Evolutionary conservation across 2,888 invertebrate species (phyloP).

Genomic region (Iphiclides podalirius): DNA sequence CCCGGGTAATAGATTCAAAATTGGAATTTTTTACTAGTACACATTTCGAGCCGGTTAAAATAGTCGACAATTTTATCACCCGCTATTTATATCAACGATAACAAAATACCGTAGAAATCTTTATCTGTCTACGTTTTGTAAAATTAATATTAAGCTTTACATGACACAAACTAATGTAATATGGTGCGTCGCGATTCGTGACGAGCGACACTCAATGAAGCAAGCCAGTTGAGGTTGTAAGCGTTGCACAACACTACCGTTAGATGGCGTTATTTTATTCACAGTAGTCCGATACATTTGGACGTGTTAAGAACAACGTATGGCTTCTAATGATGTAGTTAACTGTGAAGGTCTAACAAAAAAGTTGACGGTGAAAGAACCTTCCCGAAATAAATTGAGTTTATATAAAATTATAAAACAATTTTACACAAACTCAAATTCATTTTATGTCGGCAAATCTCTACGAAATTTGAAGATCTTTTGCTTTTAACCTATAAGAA

Average conservation of each 20-base stretch:
- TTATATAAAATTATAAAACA: no score
- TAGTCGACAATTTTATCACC: background rate
- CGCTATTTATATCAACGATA: background rate
- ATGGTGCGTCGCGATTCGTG: background rate
- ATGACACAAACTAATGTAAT: background rate
- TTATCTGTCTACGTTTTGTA: background rate
- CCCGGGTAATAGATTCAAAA: no score
- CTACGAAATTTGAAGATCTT: no score
- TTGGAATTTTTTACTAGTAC: no score
- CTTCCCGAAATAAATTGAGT: no score
- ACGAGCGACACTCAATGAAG: no score
- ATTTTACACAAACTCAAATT: no score
- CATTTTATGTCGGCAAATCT: no score
- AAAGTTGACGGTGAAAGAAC: background rate
- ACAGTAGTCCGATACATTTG: background rate
- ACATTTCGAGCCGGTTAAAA: no score
- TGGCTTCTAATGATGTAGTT: background rate
- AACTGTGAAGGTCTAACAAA: background rate
- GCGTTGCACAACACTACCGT: background rate
- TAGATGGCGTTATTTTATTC: background rate
- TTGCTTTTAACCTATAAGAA: no score
- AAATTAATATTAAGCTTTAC: background rate
- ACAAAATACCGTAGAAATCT: background rate
- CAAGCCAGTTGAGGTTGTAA: background rate
- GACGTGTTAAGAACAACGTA: background rate